phyloP scores from a whole-genome alignment of 2,797 vertebrate species.

The Brachyalestes nurse region DNA sequence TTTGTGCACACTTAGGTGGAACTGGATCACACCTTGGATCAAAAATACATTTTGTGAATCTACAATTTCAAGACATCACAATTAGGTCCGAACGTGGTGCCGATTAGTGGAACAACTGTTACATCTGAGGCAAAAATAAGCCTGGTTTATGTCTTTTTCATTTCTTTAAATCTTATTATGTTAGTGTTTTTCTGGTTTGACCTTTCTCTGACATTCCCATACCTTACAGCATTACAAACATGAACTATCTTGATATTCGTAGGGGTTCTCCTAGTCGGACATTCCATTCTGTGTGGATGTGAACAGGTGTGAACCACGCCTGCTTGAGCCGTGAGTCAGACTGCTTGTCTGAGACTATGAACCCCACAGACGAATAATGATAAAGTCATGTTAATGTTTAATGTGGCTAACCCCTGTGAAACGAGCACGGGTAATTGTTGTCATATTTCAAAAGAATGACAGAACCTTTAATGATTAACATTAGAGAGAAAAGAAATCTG shows the following conservation, averaged over 20 bases:
- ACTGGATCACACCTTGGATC: conserved; percentile 1
- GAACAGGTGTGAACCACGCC: conserved; percentile 56
- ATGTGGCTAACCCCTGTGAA: conserved; percentile 50
- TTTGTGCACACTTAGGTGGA: conserved; percentile 13
- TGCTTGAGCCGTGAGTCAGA: conserved; percentile 65
- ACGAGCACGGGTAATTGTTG: conserved; percentile 59
- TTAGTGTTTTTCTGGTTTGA: neutral
- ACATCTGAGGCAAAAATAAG: no score
- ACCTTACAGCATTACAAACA: conserved; percentile 15
- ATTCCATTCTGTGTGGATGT: conserved; percentile 37
- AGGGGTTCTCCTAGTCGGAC: conserved; percentile 31
- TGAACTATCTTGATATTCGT: conserved; percentile 17
- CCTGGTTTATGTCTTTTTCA: neutral
- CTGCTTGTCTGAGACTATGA: conserved; percentile 25
- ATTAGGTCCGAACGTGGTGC: neutral
- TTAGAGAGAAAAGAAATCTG: neutral
- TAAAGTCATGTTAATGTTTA: conserved; percentile 75
- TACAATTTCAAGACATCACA: neutral
- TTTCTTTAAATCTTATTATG: neutral
- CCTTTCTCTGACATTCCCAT: neutral
- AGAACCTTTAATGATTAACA: conserved; percentile 59
- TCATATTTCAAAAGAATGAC: conserved; percentile 52
- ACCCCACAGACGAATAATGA: conserved; percentile 50
- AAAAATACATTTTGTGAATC: neutral
- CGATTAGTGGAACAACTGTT: neutral